Evolutionary conservation across 2,113 vertebrate species (phyloP).

Genomic region (Pseudorectes ferrugineus): DNA sequence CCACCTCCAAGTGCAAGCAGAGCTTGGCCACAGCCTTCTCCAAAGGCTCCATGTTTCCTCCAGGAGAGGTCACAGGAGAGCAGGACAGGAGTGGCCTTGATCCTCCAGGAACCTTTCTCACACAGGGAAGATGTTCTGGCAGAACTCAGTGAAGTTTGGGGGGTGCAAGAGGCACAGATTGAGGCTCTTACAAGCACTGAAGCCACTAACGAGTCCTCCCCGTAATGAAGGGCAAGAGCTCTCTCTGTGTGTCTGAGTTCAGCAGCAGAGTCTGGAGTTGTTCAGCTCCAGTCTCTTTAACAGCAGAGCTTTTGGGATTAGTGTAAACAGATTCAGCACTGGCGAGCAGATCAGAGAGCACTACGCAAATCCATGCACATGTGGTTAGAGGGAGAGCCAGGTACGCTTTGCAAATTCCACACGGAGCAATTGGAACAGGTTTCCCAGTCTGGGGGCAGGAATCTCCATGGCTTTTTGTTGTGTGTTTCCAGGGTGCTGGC

Average conservation of each 20-base stretch:
- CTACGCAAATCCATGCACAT: neutral
- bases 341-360: neutral
- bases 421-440: neutral
- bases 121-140: neutral
- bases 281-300: neutral
- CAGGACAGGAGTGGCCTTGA: neutral
- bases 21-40: neutral
- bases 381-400: neutral
- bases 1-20: neutral
- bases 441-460: neutral
- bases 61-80: neutral
- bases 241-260: neutral
- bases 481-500: neutral
- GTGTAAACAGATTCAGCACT: conserved; percentile 1
- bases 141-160: neutral
- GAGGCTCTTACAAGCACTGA: neutral
- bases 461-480: neutral
- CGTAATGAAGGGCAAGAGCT: neutral
- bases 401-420: neutral
- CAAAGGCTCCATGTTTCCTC: neutral
- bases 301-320: conserved; percentile 7
- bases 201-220: neutral
- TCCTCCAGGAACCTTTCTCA: neutral
- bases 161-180: neutral
- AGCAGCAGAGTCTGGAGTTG: neutral